A percentile compares a stretch with the other conserved stretches of the same genome.
phyloP scores from a whole-genome alignment of 2,888 invertebrate species.

The Ectemnius cavifrons region DNA sequence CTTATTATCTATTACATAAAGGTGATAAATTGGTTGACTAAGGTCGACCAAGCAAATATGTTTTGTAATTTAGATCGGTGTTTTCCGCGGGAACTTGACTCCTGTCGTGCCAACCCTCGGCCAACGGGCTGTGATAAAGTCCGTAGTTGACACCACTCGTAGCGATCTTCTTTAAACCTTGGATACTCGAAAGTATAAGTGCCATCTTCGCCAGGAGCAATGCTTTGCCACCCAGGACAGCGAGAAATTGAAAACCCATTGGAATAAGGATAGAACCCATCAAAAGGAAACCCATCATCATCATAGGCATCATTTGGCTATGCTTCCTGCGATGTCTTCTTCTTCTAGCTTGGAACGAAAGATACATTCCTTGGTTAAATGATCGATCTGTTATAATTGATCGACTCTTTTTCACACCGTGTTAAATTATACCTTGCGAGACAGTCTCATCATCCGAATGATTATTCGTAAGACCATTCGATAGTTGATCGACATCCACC shows the following conservation, averaged over 20 bases:
- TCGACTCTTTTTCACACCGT: too few species aligned
- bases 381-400: background rate
- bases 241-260: slow-evolving; percentile 91
- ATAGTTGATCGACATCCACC: slow-evolving; percentile 79
- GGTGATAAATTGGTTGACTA: background rate
- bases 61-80: slow-evolving; percentile 40
- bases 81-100: slow-evolving; percentile 63
- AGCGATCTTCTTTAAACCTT: slow-evolving; percentile 88
- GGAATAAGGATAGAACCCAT: slow-evolving; percentile 88
- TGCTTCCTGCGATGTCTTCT: slow-evolving; percentile 81
- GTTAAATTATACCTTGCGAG: slow-evolving; percentile 36
- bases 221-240: slow-evolving; percentile 90
- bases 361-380: background rate
- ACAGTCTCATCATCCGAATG: slow-evolving; percentile 21
- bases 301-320: slow-evolving; percentile 86
- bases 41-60: slow-evolving; percentile 17
- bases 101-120: slow-evolving; percentile 76
- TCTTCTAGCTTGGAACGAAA: slow-evolving; percentile 63
- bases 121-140: slow-evolving; percentile 82
- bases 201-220: slow-evolving; percentile 90
- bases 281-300: slow-evolving; percentile 88
- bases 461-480: slow-evolving; percentile 13
- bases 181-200: slow-evolving; percentile 87
- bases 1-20: background rate
- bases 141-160: slow-evolving; percentile 88